phyloP scores from a whole-genome alignment of 2,113 vertebrate species.

The Tragelaphus strepsiceros region DNA sequence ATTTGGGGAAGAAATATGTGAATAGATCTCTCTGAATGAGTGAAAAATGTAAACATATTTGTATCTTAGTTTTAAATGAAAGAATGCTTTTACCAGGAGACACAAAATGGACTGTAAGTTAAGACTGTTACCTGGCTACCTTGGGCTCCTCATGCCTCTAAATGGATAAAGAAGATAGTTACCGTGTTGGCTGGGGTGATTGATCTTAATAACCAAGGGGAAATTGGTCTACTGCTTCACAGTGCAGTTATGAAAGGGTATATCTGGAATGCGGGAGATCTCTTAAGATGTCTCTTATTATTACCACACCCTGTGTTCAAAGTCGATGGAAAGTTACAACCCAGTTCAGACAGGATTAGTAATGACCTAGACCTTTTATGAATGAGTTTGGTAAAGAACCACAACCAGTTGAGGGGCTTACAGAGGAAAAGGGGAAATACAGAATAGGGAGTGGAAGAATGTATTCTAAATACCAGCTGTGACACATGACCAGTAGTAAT shows the following conservation, averaged over 20 bases:
- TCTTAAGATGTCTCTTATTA: background rate
- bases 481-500: background rate
- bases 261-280: background rate
- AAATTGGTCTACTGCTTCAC: background rate
- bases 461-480: background rate
- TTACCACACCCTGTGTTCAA: background rate
- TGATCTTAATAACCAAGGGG: background rate
- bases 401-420: background rate
- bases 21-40: background rate
- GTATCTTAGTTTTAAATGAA: background rate
- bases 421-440: background rate
- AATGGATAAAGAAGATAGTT: background rate
- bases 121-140: background rate
- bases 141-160: background rate
- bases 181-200: background rate
- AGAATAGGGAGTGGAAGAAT: background rate
- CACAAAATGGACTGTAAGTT: background rate
- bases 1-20: background rate
- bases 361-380: background rate
- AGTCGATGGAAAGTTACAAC: background rate
- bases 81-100: background rate
- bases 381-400: background rate
- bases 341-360: background rate
- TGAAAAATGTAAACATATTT: background rate
- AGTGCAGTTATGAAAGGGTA: background rate